A percentile compares a stretch with the other conserved stretches of the same genome.
These are phyloP conservation scores for Leucopternis melanops DNA, from an alignment of 2,113 vertebrate genomes.

Conservation along the genomic window DNA sequence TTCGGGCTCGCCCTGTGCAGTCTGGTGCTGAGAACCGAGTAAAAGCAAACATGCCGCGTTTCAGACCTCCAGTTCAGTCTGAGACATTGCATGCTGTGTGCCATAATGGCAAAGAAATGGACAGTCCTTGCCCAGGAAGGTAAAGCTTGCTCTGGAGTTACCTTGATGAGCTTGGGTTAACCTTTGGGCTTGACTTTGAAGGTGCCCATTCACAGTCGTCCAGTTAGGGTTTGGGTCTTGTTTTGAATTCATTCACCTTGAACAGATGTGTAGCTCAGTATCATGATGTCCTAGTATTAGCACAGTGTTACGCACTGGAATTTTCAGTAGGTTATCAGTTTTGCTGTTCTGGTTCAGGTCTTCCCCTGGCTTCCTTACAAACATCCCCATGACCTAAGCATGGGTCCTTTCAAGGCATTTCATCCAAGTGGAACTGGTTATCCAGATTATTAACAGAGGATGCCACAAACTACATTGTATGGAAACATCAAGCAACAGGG, in stretches of 20 bases:
- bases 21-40: not conserved
- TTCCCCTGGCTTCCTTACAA: not conserved
- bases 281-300: not conserved
- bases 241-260: not conserved
- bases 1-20: not conserved
- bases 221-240: not conserved
- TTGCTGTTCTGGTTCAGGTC: not conserved
- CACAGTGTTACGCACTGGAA: rapidly evolving
- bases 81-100: not conserved
- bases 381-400: not conserved
- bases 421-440: not conserved
- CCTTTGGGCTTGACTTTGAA: not conserved
- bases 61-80: not conserved
- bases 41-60: not conserved
- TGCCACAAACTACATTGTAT: not conserved
- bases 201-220: not conserved
- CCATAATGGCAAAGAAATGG: not conserved
- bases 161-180: not conserved
- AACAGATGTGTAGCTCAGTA: not conserved
- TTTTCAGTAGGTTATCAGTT: not conserved
- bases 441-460: not conserved
- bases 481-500: not conserved
- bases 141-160: not conserved
- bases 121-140: not conserved
- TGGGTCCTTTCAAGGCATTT: not conserved